Percentiles rank a stretch among this genome's conserved stretches.
Evolutionary conservation across 2,113 vertebrate genomes (phyloP).

Genomic region (Sebastes schlegelii): DNA sequence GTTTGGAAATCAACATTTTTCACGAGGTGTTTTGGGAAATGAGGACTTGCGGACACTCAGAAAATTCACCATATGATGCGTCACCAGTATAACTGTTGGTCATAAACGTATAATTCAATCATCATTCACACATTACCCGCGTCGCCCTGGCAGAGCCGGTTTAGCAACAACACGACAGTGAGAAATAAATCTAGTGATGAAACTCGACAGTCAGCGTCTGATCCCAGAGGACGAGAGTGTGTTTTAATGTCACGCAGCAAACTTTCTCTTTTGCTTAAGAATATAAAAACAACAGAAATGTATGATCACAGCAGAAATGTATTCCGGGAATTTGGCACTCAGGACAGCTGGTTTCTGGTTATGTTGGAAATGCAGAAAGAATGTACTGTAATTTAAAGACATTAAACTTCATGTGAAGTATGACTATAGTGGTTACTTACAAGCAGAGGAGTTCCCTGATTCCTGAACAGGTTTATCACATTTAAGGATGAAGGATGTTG

Average conservation of each 20-base stretch:
- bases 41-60: background rate
- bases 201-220: background rate
- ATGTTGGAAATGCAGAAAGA: conserved; percentile 13
- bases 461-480: background rate
- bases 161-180: background rate
- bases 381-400: background rate
- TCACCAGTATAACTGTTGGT: background rate
- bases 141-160: background rate
- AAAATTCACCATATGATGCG: background rate
- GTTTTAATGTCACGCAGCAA: background rate
- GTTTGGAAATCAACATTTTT: conserved; percentile 36
- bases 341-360: background rate
- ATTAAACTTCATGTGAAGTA: no score
- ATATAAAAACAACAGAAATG: background rate
- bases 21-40: background rate
- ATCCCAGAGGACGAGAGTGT: background rate
- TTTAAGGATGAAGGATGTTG: background rate
- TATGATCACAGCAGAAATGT: conserved; percentile 14
- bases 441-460: background rate
- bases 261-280: background rate
- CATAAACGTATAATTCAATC: conserved; percentile 34
- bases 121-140: background rate
- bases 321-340: background rate
- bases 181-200: conserved; percentile 24
- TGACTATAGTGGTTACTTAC: background rate